Evolutionary conservation across 1,140 invertebrate genomes (phyloP).

Genomic region (Palaemon carinicauda): DNA sequence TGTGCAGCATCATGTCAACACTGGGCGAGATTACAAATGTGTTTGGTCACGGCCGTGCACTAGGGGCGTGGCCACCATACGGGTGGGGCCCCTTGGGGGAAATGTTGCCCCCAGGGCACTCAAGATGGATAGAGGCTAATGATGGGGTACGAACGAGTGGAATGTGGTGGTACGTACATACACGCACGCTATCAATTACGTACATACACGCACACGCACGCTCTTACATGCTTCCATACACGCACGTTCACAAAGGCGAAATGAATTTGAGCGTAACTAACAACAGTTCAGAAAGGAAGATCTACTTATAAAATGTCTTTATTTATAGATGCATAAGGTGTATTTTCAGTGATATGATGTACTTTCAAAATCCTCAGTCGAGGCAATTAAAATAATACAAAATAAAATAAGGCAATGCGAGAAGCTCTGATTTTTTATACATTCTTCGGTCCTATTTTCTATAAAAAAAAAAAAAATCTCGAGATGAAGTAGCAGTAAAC

Average conservation of each 20-base stretch:
- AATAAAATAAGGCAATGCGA: too few species aligned
- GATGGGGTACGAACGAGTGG: conserved; percentile 45
- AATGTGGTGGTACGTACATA: conserved; percentile 47
- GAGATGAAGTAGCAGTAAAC: too few species aligned
- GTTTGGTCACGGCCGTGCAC: conserved; percentile 47
- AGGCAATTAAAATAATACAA: too few species aligned
- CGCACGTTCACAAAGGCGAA: not conserved
- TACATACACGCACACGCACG: conserved; percentile 19
- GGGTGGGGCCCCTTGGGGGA: not conserved
- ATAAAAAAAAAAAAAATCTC: too few species aligned
- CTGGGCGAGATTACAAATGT: conserved; percentile 27
- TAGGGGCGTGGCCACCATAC: conserved; percentile 14
- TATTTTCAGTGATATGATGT: too few species aligned
- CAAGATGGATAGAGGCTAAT: conserved; percentile 56
- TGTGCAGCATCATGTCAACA: conserved; percentile 48
- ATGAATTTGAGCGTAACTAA: too few species aligned
- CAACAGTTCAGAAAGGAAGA: too few species aligned
- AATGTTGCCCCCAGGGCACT: conserved; percentile 11
- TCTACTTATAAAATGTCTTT: too few species aligned
- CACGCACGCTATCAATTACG: conserved; percentile 16
- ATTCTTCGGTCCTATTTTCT: too few species aligned
- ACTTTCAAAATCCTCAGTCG: too few species aligned
- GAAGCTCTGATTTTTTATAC: too few species aligned
- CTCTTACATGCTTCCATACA: not conserved
- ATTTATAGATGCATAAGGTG: too few species aligned